Evolutionary conservation across 2,888 invertebrate genomes (phyloP).

Genomic region (Polyommatus iphigenia): DNA sequence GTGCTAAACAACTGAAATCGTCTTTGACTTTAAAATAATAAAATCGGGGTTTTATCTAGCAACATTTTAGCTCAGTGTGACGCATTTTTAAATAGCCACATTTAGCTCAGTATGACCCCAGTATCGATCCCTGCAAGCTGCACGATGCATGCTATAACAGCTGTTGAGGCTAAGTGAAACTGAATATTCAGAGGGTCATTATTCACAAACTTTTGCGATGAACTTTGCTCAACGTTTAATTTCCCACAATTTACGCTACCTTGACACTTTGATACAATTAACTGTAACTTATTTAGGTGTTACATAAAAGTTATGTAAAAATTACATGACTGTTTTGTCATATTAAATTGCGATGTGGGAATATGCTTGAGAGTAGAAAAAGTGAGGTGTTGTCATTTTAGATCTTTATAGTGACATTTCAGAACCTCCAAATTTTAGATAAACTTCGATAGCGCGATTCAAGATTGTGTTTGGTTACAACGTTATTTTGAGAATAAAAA

Average conservation of each 20-base stretch:
- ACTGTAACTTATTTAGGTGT: neutral
- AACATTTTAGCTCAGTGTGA: neutral
- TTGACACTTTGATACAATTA: neutral
- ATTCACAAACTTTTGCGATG: conserved; percentile 3
- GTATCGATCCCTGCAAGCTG: neutral
- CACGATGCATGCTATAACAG: conserved; percentile 8
- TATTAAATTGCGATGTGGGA: neutral
- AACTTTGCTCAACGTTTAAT: neutral
- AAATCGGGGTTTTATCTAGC: no score
- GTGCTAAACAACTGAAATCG: no score
- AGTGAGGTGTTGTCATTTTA: no score
- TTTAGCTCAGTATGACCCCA: neutral
- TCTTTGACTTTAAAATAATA: no score
- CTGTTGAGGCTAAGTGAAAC: conserved; percentile 12
- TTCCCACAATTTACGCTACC: neutral
- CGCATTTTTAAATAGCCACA: neutral
- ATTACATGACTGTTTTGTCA: neutral
- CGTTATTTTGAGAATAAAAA: no score
- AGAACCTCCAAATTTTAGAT: no score
- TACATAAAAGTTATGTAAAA: neutral
- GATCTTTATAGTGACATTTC: no score
- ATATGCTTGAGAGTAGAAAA: neutral
- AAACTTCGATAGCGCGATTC: no score
- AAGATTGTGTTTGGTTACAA: no score
- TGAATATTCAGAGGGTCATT: neutral